A percentile compares a stretch with the other conserved stretches of the same genome.
phyloP scores from a whole-genome alignment of 2,888 invertebrate species.

The Drosophila barbarae region DNA sequence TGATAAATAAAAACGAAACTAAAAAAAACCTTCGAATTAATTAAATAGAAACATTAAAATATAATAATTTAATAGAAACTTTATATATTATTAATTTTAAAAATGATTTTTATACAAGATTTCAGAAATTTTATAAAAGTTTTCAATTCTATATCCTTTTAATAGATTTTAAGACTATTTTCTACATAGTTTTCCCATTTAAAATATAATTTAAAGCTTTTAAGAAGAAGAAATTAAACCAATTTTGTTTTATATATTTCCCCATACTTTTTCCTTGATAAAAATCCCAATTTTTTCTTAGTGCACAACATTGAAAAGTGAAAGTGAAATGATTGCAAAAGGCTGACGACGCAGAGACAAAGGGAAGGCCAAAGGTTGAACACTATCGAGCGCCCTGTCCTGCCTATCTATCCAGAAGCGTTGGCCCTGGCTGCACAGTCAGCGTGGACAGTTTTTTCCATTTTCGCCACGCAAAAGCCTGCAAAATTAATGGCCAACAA shows the following conservation, averaged over 20 bases:
- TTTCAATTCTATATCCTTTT: not conserved
- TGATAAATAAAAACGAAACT: too few relatives aligned
- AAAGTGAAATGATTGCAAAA: slow-evolving; percentile 60
- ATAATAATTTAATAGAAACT: too few relatives aligned
- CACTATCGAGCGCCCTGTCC: slow-evolving; percentile 17
- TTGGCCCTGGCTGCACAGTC: slow-evolving; percentile 21
- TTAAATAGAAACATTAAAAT: too few relatives aligned
- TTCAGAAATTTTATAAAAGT: too few relatives aligned
- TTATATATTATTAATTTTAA: too few relatives aligned
- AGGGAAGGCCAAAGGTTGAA: slow-evolving; percentile 44
- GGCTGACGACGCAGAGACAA: slow-evolving; percentile 56
- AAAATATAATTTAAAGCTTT: too few relatives aligned
- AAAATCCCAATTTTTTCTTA: not conserved
- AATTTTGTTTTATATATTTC: not conserved
- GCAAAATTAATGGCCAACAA: slow-evolving; percentile 69
- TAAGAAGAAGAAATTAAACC: fast-evolving
- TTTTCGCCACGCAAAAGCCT: slow-evolving; percentile 57
- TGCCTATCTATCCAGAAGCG: slow-evolving; percentile 12
- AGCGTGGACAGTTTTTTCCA: slow-evolving; percentile 23
- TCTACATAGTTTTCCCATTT: not conserved
- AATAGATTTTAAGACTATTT: not conserved
- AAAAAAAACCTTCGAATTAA: too few relatives aligned
- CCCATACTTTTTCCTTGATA: not conserved
- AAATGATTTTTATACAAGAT: too few relatives aligned
- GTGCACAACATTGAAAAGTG: slow-evolving; percentile 25